Conservation (phyloP, 30 jellyfish, hydroid and myxozoan genomes). For the Hydractinia echinata region DNA sequence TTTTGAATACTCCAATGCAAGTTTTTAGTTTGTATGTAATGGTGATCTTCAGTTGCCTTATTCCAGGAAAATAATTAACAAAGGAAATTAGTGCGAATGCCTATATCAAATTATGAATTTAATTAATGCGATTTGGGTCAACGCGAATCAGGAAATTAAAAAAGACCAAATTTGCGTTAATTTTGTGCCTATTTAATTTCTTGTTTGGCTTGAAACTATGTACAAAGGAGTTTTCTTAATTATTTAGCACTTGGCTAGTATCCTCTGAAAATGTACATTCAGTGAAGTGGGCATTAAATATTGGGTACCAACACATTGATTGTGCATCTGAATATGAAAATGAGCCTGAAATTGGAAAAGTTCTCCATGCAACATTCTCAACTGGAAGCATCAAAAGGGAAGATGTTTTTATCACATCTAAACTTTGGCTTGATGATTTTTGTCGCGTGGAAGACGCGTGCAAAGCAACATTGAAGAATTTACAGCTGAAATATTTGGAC, state of each 20-base stretch:
- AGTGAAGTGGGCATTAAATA: constrained; percentile 60
- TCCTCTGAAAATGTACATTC: constrained; percentile 49
- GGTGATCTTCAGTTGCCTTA: not conserved
- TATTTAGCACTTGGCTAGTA: constrained; percentile 77
- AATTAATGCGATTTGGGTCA: no score
- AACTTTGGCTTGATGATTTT: constrained; percentile 57
- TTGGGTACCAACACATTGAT: constrained; percentile 90
- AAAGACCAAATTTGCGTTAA: not conserved
- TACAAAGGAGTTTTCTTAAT: no score
- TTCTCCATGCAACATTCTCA: constrained; percentile 42
- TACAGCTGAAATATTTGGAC: constrained; percentile 83
- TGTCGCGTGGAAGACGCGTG: constrained; percentile 66
- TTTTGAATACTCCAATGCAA: not conserved
- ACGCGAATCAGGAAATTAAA: no score
- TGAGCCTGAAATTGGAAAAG: constrained; percentile 88
- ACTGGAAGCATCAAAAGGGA: constrained; percentile 67
- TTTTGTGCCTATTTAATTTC: not conserved
- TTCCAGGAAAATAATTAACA: not conserved
- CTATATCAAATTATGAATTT: no score
- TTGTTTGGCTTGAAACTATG: no score
- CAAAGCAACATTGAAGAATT: constrained; percentile 57
- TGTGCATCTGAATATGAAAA: constrained; percentile 83
- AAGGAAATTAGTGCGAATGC: not conserved
- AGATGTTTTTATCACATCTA: constrained; percentile 78
- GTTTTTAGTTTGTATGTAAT: no score